Base-by-base conservation (phyloP, 1,140 invertebrate genomes). In the Coenobita brevimanus region DNA sequence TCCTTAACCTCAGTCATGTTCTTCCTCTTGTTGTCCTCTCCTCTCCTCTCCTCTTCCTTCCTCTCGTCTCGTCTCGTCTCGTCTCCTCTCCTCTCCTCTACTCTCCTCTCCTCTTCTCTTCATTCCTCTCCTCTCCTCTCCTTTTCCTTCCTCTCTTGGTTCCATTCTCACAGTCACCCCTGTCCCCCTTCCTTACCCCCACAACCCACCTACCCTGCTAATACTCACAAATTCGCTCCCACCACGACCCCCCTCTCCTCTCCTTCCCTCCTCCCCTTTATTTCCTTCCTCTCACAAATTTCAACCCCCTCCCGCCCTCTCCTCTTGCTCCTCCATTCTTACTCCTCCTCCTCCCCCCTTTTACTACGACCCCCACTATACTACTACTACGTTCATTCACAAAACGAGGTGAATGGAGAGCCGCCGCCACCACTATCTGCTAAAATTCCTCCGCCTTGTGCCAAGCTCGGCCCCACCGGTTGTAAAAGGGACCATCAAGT, bases 401-500 rank as follows among this genome's bases (percentile, higher is more conserved):
- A 80, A 87, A 87, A 87, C 62, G 75, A 57, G 57, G 50, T 87
- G 64, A 57, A 79, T 76, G 75, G 78, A 43, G 79, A 80, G 64
- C 60, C 57, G 80, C 75, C 60, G n/a, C 30, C 46, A 17, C 75
- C 43, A 64, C 62, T 79, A 87, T 79, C 84, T 71, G 75, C 82
- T 76, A 71, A 87, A 80, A 80, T 87, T 80, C 76, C 76, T 17
- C 43, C 76, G 50, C 54, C 73, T 76, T 57, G 84, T 80, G 84
- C 84, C 84, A 87, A 80, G 75, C 76, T 79, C 62, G 60, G n/a
- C 64, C 73, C 62, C 84, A 41, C 75, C 76, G 79, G 84, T 87
- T 80, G 84, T 80, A 87, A 87, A 87, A 87, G 84, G 69, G 62
- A 87, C 84, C 84, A 87, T 87, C 84, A 87, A 71, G 60, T 80